Evolutionary conservation across 1,140 invertebrate genomes (phyloP), one percentile per base, ranked within the genome.

Genomic region (Zophobas atratus): DNA sequence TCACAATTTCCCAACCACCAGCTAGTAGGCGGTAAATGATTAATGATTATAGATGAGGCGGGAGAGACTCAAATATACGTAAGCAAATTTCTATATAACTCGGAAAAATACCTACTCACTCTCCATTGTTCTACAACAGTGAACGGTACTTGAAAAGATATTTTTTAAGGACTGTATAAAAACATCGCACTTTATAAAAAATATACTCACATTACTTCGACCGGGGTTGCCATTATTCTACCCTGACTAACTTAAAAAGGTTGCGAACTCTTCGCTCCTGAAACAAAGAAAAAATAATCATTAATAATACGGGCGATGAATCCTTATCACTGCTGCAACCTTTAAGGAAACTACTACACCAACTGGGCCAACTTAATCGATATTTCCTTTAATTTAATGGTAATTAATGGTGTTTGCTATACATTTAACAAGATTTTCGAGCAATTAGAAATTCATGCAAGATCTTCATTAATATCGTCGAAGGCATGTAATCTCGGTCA

Each of bases 41-140:
- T 67, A 67, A 67, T 67, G 60, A 67, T 67, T 67, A 67, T 67
- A 67, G 60, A 67, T 67, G 60, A 67, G 39, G 60, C 60, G 60
- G 20, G 38, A 67, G 43, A 67, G 60, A 67, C 60, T 67, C 8
- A 67, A 67, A 67, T 67, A 67, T 67, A 67, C 60, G 60, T 67
- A 67, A 67, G 60, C 60, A 67, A 67, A 67, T 67, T 67, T 67
- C 20, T 67, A 67, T 67, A 43, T 67, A 67, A 43, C 60, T 43
- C 6, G 6, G 43, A 67, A 67, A 67, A 67, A 67, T 67, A 67
- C 60, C 60, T 36, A 20, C 38, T 67, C 60, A 67, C 60, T 67
- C 39, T 32, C 6, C 39, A 67, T 67, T 67, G 60, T 67, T 67
- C 60, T 67, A 48, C 33, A 67, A 67, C 39, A 41, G 6, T n/a